A percentile compares a stretch with the other conserved stretches of the same genome.
phyloP scores from a whole-genome alignment of 2,888 invertebrate species.

The Cryptophagus acutangulus region DNA sequence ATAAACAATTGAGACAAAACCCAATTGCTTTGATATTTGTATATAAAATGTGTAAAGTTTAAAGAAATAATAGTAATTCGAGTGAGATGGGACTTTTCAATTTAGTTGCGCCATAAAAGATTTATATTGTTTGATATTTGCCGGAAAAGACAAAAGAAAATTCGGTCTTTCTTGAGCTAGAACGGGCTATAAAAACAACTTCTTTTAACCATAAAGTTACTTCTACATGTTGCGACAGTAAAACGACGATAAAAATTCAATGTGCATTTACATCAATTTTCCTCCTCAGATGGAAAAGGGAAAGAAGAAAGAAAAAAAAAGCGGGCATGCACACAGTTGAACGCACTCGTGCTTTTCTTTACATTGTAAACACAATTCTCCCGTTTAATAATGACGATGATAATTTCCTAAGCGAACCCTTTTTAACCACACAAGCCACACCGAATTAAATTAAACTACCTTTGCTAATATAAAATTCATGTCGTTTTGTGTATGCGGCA shows the following conservation, averaged over 20 bases:
- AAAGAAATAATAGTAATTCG: too few species aligned
- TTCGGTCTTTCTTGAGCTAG: slow-evolving; percentile 36
- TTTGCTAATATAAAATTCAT: slow-evolving; percentile 8
- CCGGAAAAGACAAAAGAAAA: slow-evolving; percentile 42
- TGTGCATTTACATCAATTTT: slow-evolving; percentile 49
- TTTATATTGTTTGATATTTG: slow-evolving; percentile 42
- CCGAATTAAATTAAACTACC: slow-evolving; percentile 8
- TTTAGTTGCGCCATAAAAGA: slow-evolving; percentile 33
- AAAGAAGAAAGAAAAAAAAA: slow-evolving; percentile 1
- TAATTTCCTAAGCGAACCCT: not conserved
- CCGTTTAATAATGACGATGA: not conserved
- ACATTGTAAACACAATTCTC: not conserved
- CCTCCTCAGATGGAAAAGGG: slow-evolving; percentile 33
- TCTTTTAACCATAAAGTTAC: slow-evolving; percentile 44
- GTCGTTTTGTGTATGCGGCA: too few species aligned
- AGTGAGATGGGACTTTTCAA: not conserved
- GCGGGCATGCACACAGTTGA: not conserved
- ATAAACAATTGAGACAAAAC: too few species aligned
- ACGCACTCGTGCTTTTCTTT: not conserved
- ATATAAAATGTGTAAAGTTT: too few species aligned
- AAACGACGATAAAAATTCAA: slow-evolving; percentile 48
- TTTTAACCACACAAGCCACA: not conserved
- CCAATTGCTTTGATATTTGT: too few species aligned
- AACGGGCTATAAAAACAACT: slow-evolving; percentile 46
- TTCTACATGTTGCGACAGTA: slow-evolving; percentile 50